Base-by-base conservation (phyloP, 2,888 invertebrate genomes). In the Odontothrips loti region DNA sequence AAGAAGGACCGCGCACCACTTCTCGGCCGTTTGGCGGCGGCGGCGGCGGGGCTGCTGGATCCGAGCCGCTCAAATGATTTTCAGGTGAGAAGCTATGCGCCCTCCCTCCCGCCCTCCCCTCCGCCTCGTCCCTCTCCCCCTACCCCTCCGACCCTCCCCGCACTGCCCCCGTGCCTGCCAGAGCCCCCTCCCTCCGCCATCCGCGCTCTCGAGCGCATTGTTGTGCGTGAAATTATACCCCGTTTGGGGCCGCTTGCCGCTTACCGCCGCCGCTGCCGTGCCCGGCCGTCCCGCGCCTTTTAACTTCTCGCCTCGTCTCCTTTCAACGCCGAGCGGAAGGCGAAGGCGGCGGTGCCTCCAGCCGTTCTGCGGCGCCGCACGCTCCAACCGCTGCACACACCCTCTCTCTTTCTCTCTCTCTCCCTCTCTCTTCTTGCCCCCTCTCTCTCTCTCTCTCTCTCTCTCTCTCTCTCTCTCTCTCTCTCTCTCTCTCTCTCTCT, bases 201-300 rank as follows among this genome's bases (percentile, higher is more conserved):
- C 68, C 12, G 6, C 34, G 34, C 34, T 6, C 34, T 43, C 34
- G 34, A 43, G 34, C 68, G 68, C 68, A 75, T 75, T 75, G 68
- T 75, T 75, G 68, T 23, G 68, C 27, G 68, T 27, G 68, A 75
- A 75, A 75, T 75, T 75, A 75, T 75, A 75, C 68, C 68, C 68
- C 68, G 68, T 75, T 75, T 75, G 68, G 68, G n/a, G 58, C 58
- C 58, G 58, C 20, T 17, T 15, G 58, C n/a, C 20, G 51, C 51
- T 12, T 48, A 12, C 10, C 48, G 48, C 48, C 10, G 48, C 17
- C 15, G 51, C 51, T 51, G 58, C 20, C 58, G 58, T 15, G 58
- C 34, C 34, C 34, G 34, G 34, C 20, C 10, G n/a, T 51, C 51
- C 15, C 51, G 68, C 27, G 23, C 68, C 68, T 75, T 27, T 75